Conservation (phyloP, 2,797 vertebrate genomes). For the Enteromius unitaeniatus region DNA sequence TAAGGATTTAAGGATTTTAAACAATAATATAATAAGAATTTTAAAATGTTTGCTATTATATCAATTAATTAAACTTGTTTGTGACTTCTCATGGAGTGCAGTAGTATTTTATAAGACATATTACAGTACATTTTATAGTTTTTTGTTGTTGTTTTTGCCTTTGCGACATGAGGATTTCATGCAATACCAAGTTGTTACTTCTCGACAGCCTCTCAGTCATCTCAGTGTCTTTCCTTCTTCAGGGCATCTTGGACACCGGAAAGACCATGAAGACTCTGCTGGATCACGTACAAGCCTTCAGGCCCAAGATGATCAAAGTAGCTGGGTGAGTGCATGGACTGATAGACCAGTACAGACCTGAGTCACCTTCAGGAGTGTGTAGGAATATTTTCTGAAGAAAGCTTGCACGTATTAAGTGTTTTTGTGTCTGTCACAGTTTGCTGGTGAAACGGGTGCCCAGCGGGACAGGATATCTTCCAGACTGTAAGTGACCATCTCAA, state of each 20-base stretch:
- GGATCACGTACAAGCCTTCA: conserved; percentile 83
- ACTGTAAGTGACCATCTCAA: conserved; percentile 82
- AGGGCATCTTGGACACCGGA: conserved; percentile 92
- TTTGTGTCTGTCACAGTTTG: conserved; percentile 76
- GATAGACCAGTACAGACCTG: background rate
- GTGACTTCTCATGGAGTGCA: background rate
- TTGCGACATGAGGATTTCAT: background rate
- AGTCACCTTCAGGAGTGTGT: conserved; percentile 4
- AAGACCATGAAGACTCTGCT: conserved; percentile 90
- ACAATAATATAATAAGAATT: background rate
- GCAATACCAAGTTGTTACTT: background rate
- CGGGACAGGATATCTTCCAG: conserved; percentile 82
- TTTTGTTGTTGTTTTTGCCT: too few species aligned
- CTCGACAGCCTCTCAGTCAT: conserved; percentile 7
- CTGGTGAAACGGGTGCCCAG: conserved; percentile 88
- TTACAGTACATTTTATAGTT: background rate
- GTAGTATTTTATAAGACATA: background rate
- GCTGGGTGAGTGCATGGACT: conserved; percentile 82
- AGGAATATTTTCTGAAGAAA: background rate
- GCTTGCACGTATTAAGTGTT: background rate
- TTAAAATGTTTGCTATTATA: too few species aligned
- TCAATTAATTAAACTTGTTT: too few species aligned
- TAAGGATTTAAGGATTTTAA: background rate
- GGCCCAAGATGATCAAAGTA: conserved; percentile 92
- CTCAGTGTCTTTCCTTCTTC: conserved; percentile 38